Conservation (phyloP, 1,140 invertebrate species). For the Muscidifurax raptorellus region DNA sequence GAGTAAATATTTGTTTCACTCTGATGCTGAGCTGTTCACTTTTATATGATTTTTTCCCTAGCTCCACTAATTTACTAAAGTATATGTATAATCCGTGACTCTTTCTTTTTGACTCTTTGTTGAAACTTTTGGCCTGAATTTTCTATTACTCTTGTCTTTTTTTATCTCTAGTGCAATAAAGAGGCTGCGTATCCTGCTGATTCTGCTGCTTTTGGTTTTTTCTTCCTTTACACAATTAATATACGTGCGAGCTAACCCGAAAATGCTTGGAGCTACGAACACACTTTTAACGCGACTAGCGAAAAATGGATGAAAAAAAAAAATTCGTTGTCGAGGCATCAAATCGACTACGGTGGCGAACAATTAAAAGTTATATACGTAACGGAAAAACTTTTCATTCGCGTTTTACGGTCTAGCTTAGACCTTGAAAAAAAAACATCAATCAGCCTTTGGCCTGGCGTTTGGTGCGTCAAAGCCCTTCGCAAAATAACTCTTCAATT, state of each 20-base stretch:
- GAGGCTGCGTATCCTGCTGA: conserved; percentile 55
- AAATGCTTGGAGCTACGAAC: conserved; percentile 16
- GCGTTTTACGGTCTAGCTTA: background rate
- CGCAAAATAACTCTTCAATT: conserved; percentile 5
- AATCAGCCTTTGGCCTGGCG: background rate
- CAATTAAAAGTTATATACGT: no score
- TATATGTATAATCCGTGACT: background rate
- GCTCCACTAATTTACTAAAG: conserved; percentile 45
- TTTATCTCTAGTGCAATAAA: conserved; percentile 35
- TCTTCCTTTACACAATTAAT: conserved; percentile 44
- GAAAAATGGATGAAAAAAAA: background rate
- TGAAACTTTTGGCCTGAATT: background rate
- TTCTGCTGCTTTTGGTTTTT: conserved; percentile 45
- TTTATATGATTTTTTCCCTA: background rate
- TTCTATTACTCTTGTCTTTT: conserved; percentile 11
- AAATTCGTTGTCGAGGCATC: background rate
- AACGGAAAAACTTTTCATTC: background rate
- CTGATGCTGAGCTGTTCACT: conserved; percentile 27
- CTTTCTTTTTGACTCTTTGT: background rate
- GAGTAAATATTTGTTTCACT: conserved; percentile 5
- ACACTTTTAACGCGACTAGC: background rate
- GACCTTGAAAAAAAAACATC: conserved; percentile 21
- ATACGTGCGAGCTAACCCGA: conserved; percentile 30
- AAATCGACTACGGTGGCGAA: no score
- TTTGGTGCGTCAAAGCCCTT: conserved; percentile 24